A percentile compares a stretch with the other conserved stretches of the same genome.
phyloP scores from a whole-genome alignment of 2,113 vertebrate species.

The Pedionomus torquatus region DNA sequence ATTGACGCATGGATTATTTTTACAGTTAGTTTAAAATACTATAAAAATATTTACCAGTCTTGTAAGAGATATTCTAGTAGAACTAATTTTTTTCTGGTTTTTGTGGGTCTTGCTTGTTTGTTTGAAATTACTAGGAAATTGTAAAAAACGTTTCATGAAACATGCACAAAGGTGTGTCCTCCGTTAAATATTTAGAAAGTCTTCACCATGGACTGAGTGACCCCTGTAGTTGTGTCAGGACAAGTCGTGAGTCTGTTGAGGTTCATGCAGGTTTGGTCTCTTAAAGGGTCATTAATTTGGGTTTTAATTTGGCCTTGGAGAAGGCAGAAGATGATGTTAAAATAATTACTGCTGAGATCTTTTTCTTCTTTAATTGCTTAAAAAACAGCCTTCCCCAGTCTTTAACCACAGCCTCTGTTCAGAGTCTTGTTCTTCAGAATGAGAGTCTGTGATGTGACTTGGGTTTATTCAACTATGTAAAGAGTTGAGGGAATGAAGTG shows the following conservation, averaged over 20 bases:
- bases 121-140: neutral
- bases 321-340: neutral
- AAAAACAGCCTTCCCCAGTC: neutral
- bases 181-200: neutral
- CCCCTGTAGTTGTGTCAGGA: neutral
- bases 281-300: neutral
- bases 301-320: neutral
- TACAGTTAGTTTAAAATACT: neutral
- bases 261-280: neutral
- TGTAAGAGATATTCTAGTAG: neutral
- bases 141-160: neutral
- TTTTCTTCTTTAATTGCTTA: neutral
- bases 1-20: neutral
- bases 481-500: neutral
- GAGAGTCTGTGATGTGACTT: neutral
- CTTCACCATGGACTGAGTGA: neutral
- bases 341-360: neutral
- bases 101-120: neutral
- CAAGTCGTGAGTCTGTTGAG: neutral
- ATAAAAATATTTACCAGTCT: neutral
- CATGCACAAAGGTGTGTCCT: neutral
- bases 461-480: accelerated
- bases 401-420: neutral
- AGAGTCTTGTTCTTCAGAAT: neutral
- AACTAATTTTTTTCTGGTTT: neutral